These are phyloP conservation scores for Drosophila kikkawai DNA, from an alignment of 1,140 invertebrate species.

Conservation along the genomic window DNA sequence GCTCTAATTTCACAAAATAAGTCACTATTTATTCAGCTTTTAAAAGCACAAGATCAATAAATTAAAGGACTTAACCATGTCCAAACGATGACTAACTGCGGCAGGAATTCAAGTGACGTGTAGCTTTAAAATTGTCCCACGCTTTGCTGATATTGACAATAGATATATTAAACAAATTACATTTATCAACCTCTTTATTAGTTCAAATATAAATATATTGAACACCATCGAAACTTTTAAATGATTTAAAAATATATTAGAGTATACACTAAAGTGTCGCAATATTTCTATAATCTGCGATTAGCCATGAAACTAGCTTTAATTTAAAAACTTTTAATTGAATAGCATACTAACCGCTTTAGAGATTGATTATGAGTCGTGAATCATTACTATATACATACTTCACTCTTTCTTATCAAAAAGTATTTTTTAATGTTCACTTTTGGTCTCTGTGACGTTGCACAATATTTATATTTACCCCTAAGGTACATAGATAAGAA, in stretches of 20 bases:
- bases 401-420: background rate
- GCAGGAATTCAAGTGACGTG: slow-evolving; percentile 17
- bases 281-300: background rate
- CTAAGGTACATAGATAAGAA: slow-evolving; percentile 14
- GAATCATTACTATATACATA: slow-evolving; percentile 10
- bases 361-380: background rate
- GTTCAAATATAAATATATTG: background rate
- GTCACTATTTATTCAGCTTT: background rate
- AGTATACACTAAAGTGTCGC: too few relatives aligned
- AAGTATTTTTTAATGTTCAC: background rate
- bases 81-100: slow-evolving; percentile 25
- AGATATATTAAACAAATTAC: background rate
- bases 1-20: slow-evolving; percentile 4
- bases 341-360: background rate
- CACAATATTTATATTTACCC: slow-evolving; percentile 27
- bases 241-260: background rate
- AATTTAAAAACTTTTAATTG: background rate
- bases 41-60: background rate
- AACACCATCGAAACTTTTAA: background rate
- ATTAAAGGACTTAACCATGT: background rate
- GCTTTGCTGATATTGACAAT: background rate
- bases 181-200: slow-evolving; percentile 10
- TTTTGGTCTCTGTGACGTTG: slow-evolving; percentile 25
- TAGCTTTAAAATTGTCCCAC: background rate
- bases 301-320: background rate